phyloP scores from a whole-genome alignment of 2,113 vertebrate species.

The Etheostoma cragini region DNA sequence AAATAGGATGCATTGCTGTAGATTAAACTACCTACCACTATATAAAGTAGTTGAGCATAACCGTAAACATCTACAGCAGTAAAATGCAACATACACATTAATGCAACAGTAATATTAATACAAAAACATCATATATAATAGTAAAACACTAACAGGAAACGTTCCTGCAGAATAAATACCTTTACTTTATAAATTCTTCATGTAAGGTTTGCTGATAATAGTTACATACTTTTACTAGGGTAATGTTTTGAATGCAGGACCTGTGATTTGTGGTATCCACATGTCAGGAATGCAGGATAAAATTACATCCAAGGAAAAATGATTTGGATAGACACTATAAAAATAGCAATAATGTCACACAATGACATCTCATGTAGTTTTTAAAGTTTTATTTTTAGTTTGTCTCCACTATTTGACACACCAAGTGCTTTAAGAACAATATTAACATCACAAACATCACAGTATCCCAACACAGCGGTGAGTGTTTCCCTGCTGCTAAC shows the following conservation, averaged over 20 bases:
- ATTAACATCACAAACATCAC: slow-evolving; percentile 80
- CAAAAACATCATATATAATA: neutral
- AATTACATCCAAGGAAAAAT: neutral
- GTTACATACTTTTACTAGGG: too few relatives aligned
- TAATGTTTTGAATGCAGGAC: too few relatives aligned
- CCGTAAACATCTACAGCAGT: neutral
- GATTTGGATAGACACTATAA: neutral
- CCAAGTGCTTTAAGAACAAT: slow-evolving; percentile 81
- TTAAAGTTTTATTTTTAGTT: slow-evolving; percentile 70
- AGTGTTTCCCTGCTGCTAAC: slow-evolving; percentile 60
- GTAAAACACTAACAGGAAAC: neutral
- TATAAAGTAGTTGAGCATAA: neutral
- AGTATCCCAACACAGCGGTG: slow-evolving; percentile 77
- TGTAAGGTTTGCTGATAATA: too few relatives aligned
- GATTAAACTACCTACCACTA: neutral
- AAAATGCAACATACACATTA: neutral
- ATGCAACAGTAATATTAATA: neutral
- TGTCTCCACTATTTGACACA: slow-evolving; percentile 83
- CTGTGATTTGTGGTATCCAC: too few relatives aligned
- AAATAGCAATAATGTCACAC: slow-evolving; percentile 1
- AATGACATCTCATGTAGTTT: slow-evolving; percentile 18
- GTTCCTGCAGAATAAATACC: too few relatives aligned
- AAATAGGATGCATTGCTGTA: neutral
- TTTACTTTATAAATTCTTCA: too few relatives aligned
- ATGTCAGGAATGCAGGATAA: neutral